Conservation (phyloP, 2,113 vertebrate species). For the Nannospalax galili region DNA sequence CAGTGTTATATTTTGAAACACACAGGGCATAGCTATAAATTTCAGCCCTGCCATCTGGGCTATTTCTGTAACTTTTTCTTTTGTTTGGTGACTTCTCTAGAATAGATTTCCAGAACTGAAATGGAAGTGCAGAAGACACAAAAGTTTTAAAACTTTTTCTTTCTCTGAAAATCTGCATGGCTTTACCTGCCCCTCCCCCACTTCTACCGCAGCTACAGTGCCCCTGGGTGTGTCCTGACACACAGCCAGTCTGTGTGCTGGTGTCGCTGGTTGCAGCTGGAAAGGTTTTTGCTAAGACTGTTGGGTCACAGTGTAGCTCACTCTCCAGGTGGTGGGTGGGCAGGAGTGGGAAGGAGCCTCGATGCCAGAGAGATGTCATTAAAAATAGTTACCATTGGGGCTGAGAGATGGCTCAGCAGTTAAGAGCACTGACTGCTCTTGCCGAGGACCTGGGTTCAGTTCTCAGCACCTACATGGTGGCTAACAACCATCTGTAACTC, state of each 20-base stretch:
- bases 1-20: not conserved
- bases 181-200: not conserved
- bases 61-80: not conserved
- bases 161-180: not conserved
- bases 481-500: no score
- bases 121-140: not conserved
- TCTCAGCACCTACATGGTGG: no score
- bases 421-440: no score
- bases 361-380: not conserved
- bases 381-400: no score
- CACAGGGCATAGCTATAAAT: not conserved
- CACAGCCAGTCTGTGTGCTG: not conserved
- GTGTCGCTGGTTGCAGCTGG: not conserved
- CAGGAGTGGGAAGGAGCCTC: not conserved
- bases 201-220: not conserved
- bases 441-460: no score
- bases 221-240: not conserved
- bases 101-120: conserved; percentile 3
- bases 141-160: not conserved
- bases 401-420: no score
- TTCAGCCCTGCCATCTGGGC: not conserved
- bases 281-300: not conserved
- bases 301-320: rapidly evolving
- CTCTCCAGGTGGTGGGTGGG: not conserved
- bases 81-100: not conserved